phyloP scores from a whole-genome alignment of 2,888 invertebrate genomes.

The Oligia fasciuncula region DNA sequence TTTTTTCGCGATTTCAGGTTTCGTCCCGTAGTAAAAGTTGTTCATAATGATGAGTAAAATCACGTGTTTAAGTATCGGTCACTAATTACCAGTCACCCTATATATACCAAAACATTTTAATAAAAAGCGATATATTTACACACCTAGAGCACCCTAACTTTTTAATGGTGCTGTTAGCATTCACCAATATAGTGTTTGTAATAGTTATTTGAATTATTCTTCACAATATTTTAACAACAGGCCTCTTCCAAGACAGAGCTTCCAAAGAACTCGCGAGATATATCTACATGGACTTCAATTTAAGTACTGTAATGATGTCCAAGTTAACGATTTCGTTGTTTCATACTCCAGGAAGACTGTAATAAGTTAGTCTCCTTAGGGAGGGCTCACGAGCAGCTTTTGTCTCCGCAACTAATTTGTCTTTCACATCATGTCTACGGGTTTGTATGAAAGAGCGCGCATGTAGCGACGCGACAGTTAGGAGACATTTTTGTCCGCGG shows the following conservation, averaged over 20 bases:
- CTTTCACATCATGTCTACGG: background rate
- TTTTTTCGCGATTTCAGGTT: no score
- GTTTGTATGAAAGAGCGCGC: background rate
- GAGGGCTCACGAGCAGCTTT: no score
- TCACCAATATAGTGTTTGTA: background rate
- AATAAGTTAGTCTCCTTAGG: background rate
- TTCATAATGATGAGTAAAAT: no score
- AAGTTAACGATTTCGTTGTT: background rate
- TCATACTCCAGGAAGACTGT: background rate
- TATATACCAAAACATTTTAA: background rate
- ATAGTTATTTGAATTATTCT: slow-evolving; percentile 10
- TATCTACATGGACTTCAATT: background rate
- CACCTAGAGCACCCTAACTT: background rate
- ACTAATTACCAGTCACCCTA: no score
- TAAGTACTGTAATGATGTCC: background rate
- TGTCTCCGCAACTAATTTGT: background rate
- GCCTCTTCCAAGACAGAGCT: background rate
- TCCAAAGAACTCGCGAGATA: background rate
- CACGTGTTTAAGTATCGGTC: no score
- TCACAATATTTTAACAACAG: background rate
- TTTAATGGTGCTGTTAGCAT: background rate
- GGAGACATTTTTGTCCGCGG: background rate
- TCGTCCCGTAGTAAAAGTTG: no score
- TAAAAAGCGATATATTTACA: slow-evolving; percentile 20
- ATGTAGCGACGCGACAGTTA: background rate